Evolutionary conservation across 2,113 vertebrate genomes (phyloP).

Genomic region (Aegotheles bennettii): DNA sequence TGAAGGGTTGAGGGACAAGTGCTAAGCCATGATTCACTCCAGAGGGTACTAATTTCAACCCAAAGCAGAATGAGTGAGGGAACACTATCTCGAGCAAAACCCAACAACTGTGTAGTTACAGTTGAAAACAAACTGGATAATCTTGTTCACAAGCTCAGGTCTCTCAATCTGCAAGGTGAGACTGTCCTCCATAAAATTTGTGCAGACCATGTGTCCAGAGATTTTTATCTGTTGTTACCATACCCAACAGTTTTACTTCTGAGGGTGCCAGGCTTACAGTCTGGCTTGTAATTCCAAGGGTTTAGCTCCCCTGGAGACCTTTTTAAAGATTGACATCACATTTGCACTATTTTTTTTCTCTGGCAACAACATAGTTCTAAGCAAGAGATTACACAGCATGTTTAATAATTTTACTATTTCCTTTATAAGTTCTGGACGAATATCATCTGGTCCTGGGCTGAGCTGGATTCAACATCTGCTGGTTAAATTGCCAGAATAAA

Average conservation of each 20-base stretch:
- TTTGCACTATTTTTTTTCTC: not conserved
- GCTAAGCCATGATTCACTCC: not conserved
- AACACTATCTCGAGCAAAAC: not conserved
- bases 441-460: conserved; percentile 11
- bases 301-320: not conserved
- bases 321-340: not conserved
- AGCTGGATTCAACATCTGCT: conserved; percentile 20
- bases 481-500: conserved; percentile 23
- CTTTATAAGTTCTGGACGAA: conserved; percentile 49
- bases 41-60: not conserved
- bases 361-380: not conserved
- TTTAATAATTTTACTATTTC: conserved; percentile 52
- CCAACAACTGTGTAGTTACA: not conserved
- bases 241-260: not conserved
- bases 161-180: not conserved
- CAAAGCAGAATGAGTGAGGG: not conserved
- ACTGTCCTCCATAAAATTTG: not conserved
- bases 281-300: not conserved
- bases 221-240: not conserved
- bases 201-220: not conserved
- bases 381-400: not conserved
- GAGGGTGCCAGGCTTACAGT: not conserved
- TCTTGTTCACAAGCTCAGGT: not conserved
- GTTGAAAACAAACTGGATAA: not conserved
- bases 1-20: not conserved